A percentile compares a stretch with the other conserved stretches of the same genome.
phyloP scores from a whole-genome alignment of 2,113 vertebrate species.

The Atrichornis clamosus region DNA sequence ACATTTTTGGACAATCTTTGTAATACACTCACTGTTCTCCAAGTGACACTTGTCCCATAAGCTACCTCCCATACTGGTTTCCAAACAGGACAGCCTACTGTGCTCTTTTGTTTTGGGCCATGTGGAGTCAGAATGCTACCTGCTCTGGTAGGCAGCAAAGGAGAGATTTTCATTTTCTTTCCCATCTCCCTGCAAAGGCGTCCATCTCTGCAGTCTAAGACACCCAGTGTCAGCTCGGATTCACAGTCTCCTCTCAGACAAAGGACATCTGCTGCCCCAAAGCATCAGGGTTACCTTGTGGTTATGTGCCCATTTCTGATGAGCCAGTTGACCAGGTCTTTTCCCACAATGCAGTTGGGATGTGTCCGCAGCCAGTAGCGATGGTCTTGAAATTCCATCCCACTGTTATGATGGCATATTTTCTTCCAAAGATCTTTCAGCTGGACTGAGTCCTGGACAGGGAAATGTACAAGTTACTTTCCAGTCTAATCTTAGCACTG shows the following conservation, averaged over 20 bases:
- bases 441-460: constrained; percentile 89
- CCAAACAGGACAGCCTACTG: background rate
- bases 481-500: background rate
- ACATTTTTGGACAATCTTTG: background rate
- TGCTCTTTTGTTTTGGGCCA: background rate
- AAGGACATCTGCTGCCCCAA: background rate
- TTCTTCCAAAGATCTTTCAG: constrained; percentile 98
- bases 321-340: constrained; percentile 97
- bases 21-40: background rate
- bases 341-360: constrained; percentile 98
- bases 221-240: background rate
- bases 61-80: background rate
- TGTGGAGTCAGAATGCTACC: background rate
- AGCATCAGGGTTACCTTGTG: constrained; percentile 78
- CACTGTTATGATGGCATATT: constrained; percentile 93
- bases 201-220: background rate
- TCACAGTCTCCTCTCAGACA: background rate
- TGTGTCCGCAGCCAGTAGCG: constrained; percentile 96
- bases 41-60: background rate
- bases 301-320: constrained; percentile 93
- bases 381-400: constrained; percentile 99
- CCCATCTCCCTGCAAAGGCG: background rate
- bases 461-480: background rate
- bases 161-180: background rate
- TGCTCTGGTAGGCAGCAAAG: background rate